These are phyloP conservation scores for Chalcis sispes DNA, from an alignment of 2,888 invertebrate species.

Conservation along the genomic window DNA sequence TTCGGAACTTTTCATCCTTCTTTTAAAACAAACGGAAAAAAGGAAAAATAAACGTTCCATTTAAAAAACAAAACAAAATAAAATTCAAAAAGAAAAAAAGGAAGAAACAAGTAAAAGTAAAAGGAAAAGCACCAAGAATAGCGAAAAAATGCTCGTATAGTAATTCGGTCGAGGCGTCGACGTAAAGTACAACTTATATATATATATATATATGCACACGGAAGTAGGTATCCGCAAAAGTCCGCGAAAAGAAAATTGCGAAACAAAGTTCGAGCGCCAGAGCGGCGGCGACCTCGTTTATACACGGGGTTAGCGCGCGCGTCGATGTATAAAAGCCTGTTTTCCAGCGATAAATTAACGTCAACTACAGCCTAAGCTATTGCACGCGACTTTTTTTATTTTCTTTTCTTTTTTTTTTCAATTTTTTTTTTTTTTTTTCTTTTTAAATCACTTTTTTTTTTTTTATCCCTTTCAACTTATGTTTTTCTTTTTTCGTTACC, in stretches of 20 bases:
- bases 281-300: constrained; percentile 27
- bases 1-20: too few relatives aligned
- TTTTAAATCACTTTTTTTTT: constrained; percentile 7
- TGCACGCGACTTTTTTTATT: constrained; percentile 34
- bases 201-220: too few relatives aligned
- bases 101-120: neutral
- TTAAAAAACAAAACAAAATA: too few relatives aligned
- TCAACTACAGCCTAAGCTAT: constrained; percentile 44
- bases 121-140: neutral
- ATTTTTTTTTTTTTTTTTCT: neutral
- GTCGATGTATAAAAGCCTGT: constrained; percentile 34
- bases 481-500: too few relatives aligned
- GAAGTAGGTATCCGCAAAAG: constrained; percentile 19
- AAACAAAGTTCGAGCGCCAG: constrained; percentile 41
- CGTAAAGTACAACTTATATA: too few relatives aligned
- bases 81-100: constrained; percentile 18
- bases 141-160: neutral
- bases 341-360: constrained; percentile 52
- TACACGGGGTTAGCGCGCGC: neutral
- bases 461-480: too few relatives aligned
- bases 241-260: constrained; percentile 49
- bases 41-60: too few relatives aligned
- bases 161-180: neutral
- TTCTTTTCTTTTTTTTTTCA: neutral
- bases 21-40: too few relatives aligned